Evolutionary conservation across 2,888 invertebrate genomes (phyloP).

Genomic region (Sarcophaga rosellei): DNA sequence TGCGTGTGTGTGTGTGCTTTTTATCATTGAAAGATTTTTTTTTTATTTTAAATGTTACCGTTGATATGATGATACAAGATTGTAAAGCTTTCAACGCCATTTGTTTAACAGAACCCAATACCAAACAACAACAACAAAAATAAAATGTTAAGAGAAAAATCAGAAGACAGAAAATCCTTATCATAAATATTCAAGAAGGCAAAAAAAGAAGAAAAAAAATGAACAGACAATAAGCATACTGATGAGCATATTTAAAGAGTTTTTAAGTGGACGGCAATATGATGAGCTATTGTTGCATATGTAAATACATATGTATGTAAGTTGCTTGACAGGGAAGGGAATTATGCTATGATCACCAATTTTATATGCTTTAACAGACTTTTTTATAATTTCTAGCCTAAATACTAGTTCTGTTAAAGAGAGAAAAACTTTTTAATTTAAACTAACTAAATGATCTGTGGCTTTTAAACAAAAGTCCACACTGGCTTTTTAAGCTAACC

Average conservation of each 20-base stretch:
- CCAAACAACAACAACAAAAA: constrained; percentile 3
- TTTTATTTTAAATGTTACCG: constrained; percentile 22
- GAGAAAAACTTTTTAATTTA: no score
- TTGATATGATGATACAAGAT: constrained; percentile 15
- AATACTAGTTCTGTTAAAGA: no score
- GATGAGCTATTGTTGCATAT: no score
- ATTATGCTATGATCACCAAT: no score
- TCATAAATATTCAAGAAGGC: constrained; percentile 19
- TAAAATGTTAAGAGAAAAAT: not conserved
- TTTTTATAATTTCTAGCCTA: no score
- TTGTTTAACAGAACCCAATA: constrained; percentile 17
- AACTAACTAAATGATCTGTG: no score
- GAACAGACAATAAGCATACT: not conserved
- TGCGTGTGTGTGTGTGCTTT: not conserved
- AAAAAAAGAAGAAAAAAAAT: not conserved
- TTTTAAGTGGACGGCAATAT: no score
- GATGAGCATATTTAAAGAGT: not conserved
- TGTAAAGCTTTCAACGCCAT: constrained; percentile 49
- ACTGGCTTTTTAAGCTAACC: no score
- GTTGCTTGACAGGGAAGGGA: no score
- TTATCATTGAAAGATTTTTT: constrained; percentile 23
- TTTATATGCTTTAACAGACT: no score
- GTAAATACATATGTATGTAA: no score
- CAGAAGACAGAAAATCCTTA: constrained; percentile 5
- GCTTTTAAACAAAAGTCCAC: no score